Evolutionary conservation across 2,797 vertebrate genomes (phyloP), one percentile per base, ranked within the genome.

Genomic region (Hippocampus kuda): DNA sequence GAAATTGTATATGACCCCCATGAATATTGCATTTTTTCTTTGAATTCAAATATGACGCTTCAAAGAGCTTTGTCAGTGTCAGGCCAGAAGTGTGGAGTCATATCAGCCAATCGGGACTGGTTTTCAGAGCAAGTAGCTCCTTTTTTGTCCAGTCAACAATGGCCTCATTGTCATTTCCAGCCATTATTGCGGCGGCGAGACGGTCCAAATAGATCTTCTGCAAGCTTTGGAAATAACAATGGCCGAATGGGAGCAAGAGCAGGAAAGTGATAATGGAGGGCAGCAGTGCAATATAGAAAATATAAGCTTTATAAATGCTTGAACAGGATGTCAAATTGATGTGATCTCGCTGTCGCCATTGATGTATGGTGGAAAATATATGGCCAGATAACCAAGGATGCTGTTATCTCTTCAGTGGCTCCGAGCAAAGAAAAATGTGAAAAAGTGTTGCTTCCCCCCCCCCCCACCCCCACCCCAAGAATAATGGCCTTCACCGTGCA

Each of bases 51-150:
- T 20, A 63, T 46, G 42, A 62, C 20, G 15, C 18, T 16, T 48
- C 34, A 44, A 65, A 48, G 1, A 27, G 89, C 62, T 38, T 42
- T n/a, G 57, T 56, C 26, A 60, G 42, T 70, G 34, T 86, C 82
- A 88, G 83, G 88, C 84, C 84, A 66, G 71, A 73, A 69, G 75
- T 76, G 85, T 90, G 85, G 85, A 85, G 86, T 84, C 81, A 76
- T 72, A 82, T 87, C 65, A 75, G 65, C 73, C 72, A 76, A 75
- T 72, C 72, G 73, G 68, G 51, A 77, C 77, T 67, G 68, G 65
- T 77, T 84, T 83, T 67, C 72, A 83, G 82, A 88, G 77, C 77
- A 75, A 38, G 75, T 69, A 79, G 76, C 76, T 84, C 74, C 71
- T 72, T 75, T 72, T 75, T 81, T 72, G 78, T 78, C 78, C 77